These are phyloP conservation scores for Netelia inedita DNA, from an alignment of 2,888 invertebrate genomes.

Conservation along the genomic window DNA sequence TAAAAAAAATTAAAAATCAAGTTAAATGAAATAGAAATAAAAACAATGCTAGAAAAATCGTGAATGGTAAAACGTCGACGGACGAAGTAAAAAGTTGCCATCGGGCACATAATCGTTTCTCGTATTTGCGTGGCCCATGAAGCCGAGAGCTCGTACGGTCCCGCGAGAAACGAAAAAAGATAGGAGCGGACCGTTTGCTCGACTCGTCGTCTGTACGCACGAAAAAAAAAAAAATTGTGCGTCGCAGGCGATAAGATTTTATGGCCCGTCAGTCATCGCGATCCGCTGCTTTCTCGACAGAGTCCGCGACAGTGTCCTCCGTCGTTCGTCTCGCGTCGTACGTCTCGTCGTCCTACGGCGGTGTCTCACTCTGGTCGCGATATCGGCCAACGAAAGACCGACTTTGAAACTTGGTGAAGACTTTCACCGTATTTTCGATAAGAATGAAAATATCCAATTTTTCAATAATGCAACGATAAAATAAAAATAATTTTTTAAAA, in stretches of 20 bases:
- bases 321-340: slow-evolving; percentile 23
- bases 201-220: slow-evolving; percentile 73
- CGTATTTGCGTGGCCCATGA: slow-evolving; percentile 79
- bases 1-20: too few relatives aligned
- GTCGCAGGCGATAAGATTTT: slow-evolving; percentile 80
- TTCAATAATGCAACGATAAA: background rate
- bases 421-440: background rate
- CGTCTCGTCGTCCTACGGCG: slow-evolving; percentile 44
- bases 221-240: slow-evolving; percentile 36
- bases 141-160: slow-evolving; percentile 43
- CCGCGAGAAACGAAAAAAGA: slow-evolving; percentile 72
- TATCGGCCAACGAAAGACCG: slow-evolving; percentile 46
- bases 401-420: slow-evolving; percentile 29
- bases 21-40: background rate
- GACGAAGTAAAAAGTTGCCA: slow-evolving; percentile 21
- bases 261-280: slow-evolving; percentile 81
- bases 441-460: background rate
- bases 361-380: slow-evolving; percentile 34
- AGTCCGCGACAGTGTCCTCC: slow-evolving; percentile 34
- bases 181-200: slow-evolving; percentile 78
- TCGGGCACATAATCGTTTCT: slow-evolving; percentile 77
- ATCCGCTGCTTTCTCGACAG: slow-evolving; percentile 41
- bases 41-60: background rate
- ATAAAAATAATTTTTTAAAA: background rate
- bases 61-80: background rate